Conservation (phyloP, 2,797 vertebrate genomes). For the Cryptoblepharus egeriae region DNA sequence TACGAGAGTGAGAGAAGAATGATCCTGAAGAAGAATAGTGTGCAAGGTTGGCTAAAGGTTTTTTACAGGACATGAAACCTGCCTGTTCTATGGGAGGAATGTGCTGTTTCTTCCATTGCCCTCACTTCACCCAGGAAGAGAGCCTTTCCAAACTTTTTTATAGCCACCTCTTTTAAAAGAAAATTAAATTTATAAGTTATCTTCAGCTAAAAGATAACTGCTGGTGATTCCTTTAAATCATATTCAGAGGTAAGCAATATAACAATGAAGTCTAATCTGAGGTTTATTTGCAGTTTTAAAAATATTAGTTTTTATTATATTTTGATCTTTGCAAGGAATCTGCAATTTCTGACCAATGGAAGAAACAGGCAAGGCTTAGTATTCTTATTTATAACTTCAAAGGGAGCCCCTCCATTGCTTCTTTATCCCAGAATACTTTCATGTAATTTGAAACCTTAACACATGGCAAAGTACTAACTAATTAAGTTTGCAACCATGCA, state of each 20-base stretch:
- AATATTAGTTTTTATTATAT: not conserved
- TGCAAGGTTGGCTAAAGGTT: not conserved
- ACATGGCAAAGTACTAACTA: conserved; percentile 24
- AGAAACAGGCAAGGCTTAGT: not conserved
- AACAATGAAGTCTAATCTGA: not conserved
- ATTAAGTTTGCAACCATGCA: conserved; percentile 25
- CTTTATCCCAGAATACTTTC: conserved; percentile 23
- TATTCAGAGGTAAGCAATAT: too few species aligned
- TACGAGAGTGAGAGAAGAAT: too few species aligned
- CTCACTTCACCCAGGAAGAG: not conserved
- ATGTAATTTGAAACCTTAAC: conserved; percentile 24
- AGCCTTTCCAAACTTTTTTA: not conserved
- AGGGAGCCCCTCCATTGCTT: conserved; percentile 5
- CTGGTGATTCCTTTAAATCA: not conserved
- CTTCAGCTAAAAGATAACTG: not conserved
- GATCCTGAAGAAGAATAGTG: not conserved
- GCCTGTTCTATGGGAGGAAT: too few species aligned
- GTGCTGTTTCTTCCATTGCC: not conserved
- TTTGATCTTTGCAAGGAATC: not conserved
- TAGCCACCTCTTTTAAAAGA: not conserved
- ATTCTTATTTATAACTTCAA: conserved; percentile 29
- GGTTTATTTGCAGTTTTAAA: not conserved
- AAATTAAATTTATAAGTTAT: not conserved
- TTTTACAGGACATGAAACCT: not conserved
- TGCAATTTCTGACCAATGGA: not conserved